Evolutionary conservation across 2,797 vertebrate genomes (phyloP).

Genomic region (Liasis olivaceus): DNA sequence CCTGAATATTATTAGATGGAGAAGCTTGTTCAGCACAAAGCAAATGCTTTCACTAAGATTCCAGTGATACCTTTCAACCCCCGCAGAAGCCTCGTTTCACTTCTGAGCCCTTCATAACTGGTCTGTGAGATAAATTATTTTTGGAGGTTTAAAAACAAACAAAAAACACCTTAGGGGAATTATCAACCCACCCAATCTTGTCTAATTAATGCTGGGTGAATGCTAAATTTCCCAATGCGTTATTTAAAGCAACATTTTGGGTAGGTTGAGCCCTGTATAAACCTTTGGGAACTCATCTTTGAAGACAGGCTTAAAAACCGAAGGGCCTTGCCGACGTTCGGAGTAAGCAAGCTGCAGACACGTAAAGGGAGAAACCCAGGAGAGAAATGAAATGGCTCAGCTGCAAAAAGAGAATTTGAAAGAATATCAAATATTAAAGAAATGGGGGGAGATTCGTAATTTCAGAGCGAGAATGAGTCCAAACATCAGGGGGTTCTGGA

Average conservation of each 20-base stretch:
- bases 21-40: neutral
- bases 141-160: neutral
- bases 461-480: neutral
- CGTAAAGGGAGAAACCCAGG: neutral
- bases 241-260: neutral
- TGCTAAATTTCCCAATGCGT: neutral
- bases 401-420: neutral
- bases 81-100: neutral
- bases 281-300: neutral
- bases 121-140: neutral
- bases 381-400: neutral
- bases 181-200: neutral
- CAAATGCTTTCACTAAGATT: constrained; percentile 7
- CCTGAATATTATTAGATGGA: constrained; percentile 9
- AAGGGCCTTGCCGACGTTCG: neutral
- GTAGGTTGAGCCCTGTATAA: neutral
- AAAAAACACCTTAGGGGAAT: neutral
- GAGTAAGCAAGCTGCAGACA: neutral
- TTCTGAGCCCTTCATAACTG: neutral
- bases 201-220: neutral
- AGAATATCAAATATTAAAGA: neutral
- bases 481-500: neutral
- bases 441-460: neutral
- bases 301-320: neutral
- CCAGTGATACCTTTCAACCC: neutral